Evolutionary conservation across 2,888 invertebrate species (phyloP).

Genomic region (Melanostoma mellinum): DNA sequence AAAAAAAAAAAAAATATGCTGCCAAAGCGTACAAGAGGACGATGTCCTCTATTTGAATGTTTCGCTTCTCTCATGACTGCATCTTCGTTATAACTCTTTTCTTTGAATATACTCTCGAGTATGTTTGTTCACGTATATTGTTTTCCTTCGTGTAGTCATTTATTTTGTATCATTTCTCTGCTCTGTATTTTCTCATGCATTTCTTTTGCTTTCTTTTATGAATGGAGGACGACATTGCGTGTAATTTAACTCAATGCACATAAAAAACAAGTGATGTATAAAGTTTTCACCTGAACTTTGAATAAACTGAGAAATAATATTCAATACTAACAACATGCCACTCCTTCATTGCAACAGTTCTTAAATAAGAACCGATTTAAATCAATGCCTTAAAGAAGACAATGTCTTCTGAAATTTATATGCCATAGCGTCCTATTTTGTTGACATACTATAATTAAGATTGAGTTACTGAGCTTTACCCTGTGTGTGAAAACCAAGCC

Average conservation of each 20-base stretch:
- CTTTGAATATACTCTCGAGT: slow-evolving; percentile 7
- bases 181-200: not conserved
- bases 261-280: slow-evolving; percentile 22
- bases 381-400: not conserved
- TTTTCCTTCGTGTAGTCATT: slow-evolving; percentile 1
- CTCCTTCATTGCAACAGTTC: not conserved
- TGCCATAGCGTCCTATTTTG: slow-evolving; percentile 17
- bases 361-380: not conserved
- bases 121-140: slow-evolving; percentile 14
- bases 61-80: not conserved
- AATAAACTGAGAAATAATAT: not conserved
- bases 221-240: slow-evolving; percentile 44
- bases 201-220: slow-evolving; percentile 19
- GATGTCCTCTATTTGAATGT: slow-evolving; percentile 36
- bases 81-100: slow-evolving; percentile 4
- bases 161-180: slow-evolving; percentile 8
- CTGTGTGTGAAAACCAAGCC: slow-evolving; percentile 2
- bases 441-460: slow-evolving; percentile 22
- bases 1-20: not conserved
- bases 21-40: slow-evolving; percentile 14
- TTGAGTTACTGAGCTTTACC: slow-evolving; percentile 11
- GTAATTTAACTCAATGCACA: slow-evolving; percentile 24
- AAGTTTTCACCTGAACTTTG: not conserved
- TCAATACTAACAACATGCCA: slow-evolving; percentile 21
- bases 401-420: slow-evolving; percentile 3